phyloP scores from a whole-genome alignment of 2,113 vertebrate species.

The Dipodomys spectabilis region DNA sequence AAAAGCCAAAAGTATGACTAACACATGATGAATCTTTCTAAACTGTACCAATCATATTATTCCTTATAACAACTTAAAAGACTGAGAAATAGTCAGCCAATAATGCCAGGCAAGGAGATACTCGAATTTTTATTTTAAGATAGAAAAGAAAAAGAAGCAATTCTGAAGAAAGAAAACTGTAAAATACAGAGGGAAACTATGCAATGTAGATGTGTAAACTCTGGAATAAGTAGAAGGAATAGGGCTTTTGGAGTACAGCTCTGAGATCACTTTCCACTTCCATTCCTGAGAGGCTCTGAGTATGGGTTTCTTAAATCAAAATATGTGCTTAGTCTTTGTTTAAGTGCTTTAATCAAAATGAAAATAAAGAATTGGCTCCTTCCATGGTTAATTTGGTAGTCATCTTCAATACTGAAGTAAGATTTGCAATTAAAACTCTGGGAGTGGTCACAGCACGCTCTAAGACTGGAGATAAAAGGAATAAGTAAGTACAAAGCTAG shows the following conservation, averaged over 20 bases:
- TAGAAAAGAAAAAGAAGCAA: neutral
- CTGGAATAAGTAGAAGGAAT: neutral
- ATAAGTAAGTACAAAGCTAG: neutral
- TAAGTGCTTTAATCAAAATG: no score
- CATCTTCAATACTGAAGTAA: no score
- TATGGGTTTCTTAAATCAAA: neutral
- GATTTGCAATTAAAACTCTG: no score
- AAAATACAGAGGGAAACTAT: neutral
- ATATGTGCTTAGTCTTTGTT: neutral
- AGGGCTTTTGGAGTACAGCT: no score
- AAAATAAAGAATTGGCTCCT: no score
- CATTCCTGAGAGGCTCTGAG: neutral
- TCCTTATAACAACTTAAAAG: neutral
- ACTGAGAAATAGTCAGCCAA: neutral
- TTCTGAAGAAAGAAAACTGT: neutral
- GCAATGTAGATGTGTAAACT: neutral
- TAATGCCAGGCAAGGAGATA: neutral
- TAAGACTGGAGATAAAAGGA: neutral
- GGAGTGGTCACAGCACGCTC: neutral
- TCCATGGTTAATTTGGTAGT: no score
- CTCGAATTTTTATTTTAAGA: neutral
- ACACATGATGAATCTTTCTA: neutral
- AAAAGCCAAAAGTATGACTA: neutral
- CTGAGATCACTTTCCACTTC: neutral
- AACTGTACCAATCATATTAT: neutral